Base-by-base conservation (phyloP, 2,797 vertebrate species). In the Lutjanus campechanus region DNA sequence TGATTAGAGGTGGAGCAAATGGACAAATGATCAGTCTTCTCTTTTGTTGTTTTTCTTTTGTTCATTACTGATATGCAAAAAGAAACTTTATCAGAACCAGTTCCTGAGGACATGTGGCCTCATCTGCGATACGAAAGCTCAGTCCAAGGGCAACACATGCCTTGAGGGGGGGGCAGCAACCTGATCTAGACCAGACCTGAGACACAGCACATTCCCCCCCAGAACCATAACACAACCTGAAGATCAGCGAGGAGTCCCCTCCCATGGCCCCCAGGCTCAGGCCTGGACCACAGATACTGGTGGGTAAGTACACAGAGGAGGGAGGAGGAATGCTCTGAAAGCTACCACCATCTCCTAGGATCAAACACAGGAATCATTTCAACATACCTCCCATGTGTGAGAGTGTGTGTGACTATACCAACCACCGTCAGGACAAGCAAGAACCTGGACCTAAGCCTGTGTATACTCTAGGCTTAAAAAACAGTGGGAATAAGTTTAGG, bases 191-290 rank as follows among this genome's bases (percentile, higher is more conserved):
- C 68, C 87, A 92, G 86, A 92, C 79, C 84, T 85, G 80, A 86
- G 84, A 93, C 85, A 19, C 90, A 91, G 89, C 86, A 89, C 84
- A 90, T 87, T 91, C 83, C 79, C 81, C 79, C 47, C 66, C 63
- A 79, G 58, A 94, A 90, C 49, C 90, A 93, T 61, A 93, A 94
- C 91, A 94, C 79, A 83, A 76, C 60, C 77, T 19, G 69, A 77
- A 51, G 85, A 89, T 88, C 88, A 89, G 77, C 50, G 43, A 85
- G 79, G 79, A 72, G 62, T 73, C 60, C 72, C 47, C 69, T 71
- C 47, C 47, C 65, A 6, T 41, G 36, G 76, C 79, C 86, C 64
- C 62, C 17, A 20, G 74, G 81, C 63, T 79, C 58, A 62, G 63
- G 51, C 47, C 47, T 71, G 76, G 76, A 79, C 76, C n/a, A 70